Percentiles rank a stretch among this genome's conserved stretches.
Evolutionary conservation across 1,140 invertebrate genomes (phyloP).

Genomic region (Aphelenchoides besseyi): DNA sequence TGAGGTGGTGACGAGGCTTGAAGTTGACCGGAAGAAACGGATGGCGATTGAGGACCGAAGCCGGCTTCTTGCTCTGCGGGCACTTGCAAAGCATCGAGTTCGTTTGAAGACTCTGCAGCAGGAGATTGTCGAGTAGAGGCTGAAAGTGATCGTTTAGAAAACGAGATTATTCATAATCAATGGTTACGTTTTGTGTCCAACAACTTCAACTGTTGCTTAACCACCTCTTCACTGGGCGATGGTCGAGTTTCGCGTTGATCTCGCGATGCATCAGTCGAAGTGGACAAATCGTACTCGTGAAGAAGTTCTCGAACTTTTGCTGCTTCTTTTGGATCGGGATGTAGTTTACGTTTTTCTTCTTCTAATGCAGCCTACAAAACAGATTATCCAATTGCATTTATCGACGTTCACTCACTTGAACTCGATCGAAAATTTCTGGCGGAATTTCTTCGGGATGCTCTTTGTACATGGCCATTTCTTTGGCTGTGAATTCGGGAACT

Average conservation of each 20-base stretch:
- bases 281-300: slow-evolving; percentile 33
- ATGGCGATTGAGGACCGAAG: background rate
- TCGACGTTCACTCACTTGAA: background rate
- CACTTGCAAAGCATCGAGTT: background rate
- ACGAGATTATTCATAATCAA: background rate
- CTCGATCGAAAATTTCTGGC: background rate
- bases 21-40: background rate
- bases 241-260: slow-evolving; percentile 20
- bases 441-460: background rate
- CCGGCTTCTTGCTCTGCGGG: background rate
- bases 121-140: background rate
- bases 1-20: background rate
- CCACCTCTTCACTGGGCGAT: background rate
- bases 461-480: background rate
- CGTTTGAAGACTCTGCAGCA: background rate
- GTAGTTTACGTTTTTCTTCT: background rate
- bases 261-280: background rate
- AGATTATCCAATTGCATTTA: background rate
- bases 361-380: background rate
- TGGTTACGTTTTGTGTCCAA: background rate
- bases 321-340: slow-evolving; percentile 25
- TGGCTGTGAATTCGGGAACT: background rate
- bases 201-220: background rate
- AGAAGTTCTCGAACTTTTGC: slow-evolving; percentile 30
- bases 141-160: no score